These are phyloP conservation scores for Rhagonycha lutea DNA, from an alignment of 2,888 invertebrate genomes.

Conservation along the genomic window DNA sequence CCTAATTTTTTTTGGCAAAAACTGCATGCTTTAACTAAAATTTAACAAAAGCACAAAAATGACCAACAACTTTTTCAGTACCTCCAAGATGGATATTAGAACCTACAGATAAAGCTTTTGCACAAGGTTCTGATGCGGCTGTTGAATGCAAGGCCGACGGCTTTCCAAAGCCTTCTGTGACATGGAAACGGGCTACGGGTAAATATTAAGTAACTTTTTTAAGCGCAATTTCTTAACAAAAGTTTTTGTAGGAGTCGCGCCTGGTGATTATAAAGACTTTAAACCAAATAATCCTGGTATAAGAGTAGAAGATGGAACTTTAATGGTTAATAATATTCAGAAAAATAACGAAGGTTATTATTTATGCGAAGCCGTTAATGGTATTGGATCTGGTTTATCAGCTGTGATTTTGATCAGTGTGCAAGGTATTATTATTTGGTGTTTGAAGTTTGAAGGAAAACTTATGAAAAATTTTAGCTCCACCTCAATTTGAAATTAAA, in stretches of 20 bases:
- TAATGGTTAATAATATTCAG: constrained; percentile 87
- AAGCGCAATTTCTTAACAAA: not conserved
- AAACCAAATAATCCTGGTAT: constrained; percentile 89
- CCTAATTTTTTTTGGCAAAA: constrained; percentile 1
- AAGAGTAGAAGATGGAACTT: constrained; percentile 91
- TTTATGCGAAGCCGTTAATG: constrained; percentile 94
- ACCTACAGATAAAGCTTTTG: constrained; percentile 93
- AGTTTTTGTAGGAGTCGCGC: constrained; percentile 73
- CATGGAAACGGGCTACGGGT: constrained; percentile 96
- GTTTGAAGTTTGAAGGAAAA: not conserved
- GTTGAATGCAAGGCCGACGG: constrained; percentile 96
- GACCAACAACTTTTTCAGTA: constrained; percentile 63
- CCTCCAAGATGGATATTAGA: constrained; percentile 95
- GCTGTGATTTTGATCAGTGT: constrained; percentile 93
- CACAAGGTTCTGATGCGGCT: constrained; percentile 90
- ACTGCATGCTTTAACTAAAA: constrained; percentile 15
- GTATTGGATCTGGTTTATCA: constrained; percentile 92
- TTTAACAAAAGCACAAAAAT: constrained; percentile 2
- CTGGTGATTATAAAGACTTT: constrained; percentile 91
- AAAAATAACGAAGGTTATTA: constrained; percentile 95
- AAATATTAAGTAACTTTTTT: not conserved
- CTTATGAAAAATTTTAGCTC: constrained; percentile 63
- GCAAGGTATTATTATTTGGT: constrained; percentile 67
- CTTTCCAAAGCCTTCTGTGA: constrained; percentile 91
- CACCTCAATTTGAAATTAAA: constrained; percentile 92